Evolutionary conservation across 2,113 vertebrate species (phyloP), one percentile per base, ranked within the genome.

Genomic region (Eonycteris spelaea): DNA sequence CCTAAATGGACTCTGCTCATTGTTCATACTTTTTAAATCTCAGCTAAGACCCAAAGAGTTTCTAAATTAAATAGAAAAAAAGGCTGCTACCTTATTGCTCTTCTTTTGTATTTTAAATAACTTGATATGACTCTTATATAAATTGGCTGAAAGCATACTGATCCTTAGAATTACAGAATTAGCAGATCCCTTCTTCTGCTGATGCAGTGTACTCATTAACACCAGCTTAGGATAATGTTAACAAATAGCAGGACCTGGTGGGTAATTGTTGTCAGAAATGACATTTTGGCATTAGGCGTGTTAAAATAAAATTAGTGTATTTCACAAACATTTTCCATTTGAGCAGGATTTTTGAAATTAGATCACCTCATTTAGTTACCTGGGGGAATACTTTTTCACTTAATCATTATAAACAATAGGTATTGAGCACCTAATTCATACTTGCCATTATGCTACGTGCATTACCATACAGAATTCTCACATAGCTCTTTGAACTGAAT

Each of bases 391-490:
- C 15, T 48, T 35, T 70, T 82, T 68, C 11, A 74, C 68, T 79
- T 86, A 80, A 55, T n/a, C 77, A 95, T 86, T 82, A 77, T 40
- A 87, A 79, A 73, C 55, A 95, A 77, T 38, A 87, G 80, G 22
- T 18, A 70, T 21, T 51, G 84, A 80, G 33, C 19, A 51, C 22
- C 63, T 51, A 75, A 70, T 35, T 67, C 51, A 35, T 5, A 75
- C 4, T 43, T 65, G 5, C 13, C 14, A 82, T 67, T 68, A 35
- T 22, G 45, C 4, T 53, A 51, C 75, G 22, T n/a, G 9, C 21
- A 55, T 18, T 70, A 22, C 38, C 6, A 0, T 30, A n/a, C 38
- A 28, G 18, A 48, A 70, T 61, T 67, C 16, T 84, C 40, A 68
- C 24, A 57, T 3, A 91, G 57, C 14, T 63, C 35, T 61, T 35